Percentiles rank a stretch among this genome's conserved stretches.
Conservation (phyloP, 2,888 invertebrate species). For the Seira sanloemensis region DNA sequence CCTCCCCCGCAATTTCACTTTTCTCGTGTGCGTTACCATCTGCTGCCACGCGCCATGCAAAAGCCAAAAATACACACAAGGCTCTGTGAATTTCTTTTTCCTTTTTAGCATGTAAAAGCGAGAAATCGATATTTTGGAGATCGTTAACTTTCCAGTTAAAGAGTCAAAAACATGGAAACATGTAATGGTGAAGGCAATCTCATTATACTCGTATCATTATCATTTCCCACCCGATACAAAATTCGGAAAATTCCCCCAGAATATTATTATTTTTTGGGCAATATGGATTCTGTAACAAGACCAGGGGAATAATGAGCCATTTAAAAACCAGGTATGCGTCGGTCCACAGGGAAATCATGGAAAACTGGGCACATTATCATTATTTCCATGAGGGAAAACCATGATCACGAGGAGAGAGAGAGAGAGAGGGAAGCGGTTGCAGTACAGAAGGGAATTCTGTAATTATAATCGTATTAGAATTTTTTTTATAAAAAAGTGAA, state of each 20-base stretch:
- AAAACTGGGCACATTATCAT: neutral
- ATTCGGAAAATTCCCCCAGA: neutral
- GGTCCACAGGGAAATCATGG: conserved; percentile 4
- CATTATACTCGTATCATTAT: conserved; percentile 8
- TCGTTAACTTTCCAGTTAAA: neutral
- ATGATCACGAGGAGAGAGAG: neutral
- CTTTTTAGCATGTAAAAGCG: no score
- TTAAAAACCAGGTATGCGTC: neutral
- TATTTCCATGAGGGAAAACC: neutral
- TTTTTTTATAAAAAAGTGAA: neutral
- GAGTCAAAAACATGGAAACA: no score
- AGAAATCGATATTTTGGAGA: neutral
- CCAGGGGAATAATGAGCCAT: neutral
- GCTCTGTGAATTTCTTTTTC: no score
- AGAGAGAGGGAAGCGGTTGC: conserved; percentile 2
- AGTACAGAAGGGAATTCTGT: conserved; percentile 29
- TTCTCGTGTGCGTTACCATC: neutral
- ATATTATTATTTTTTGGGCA: no score
- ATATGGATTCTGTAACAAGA: neutral
- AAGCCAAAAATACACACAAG: no score
- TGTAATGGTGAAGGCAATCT: no score
- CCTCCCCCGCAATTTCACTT: neutral
- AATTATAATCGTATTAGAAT: conserved; percentile 40
- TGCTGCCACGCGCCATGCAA: neutral
- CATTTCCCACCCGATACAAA: neutral